Evolutionary conservation across 2,113 vertebrate species (phyloP).

Genomic region (Thunnus thynnus): DNA sequence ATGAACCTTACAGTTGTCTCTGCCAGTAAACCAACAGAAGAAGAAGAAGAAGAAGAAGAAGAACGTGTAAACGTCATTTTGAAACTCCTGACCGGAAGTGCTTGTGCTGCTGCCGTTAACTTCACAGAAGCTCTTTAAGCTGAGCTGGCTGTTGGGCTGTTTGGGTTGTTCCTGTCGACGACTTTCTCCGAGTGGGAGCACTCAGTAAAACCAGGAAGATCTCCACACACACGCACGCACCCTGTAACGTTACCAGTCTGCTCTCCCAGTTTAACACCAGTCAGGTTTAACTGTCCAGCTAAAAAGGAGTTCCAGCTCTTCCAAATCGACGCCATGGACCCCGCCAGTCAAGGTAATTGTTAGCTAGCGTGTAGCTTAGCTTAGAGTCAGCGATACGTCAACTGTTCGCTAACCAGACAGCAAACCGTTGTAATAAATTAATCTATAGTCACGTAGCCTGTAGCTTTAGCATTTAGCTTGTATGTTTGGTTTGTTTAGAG

Average conservation of each 20-base stretch:
- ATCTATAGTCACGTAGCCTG: rapidly evolving
- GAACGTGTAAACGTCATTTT: conserved; percentile 29
- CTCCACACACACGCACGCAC: not conserved
- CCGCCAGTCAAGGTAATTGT: conserved; percentile 85
- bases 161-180: conserved; percentile 50
- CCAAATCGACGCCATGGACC: conserved; percentile 80
- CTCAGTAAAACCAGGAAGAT: not conserved
- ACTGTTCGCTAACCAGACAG: not conserved
- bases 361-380: conserved; percentile 38
- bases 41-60: no score
- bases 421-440: rapidly evolving
- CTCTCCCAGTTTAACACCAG: not conserved
- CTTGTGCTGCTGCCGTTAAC: not conserved
- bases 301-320: not conserved
- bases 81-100: conserved; percentile 13
- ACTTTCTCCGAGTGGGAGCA: conserved; percentile 34
- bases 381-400: not conserved
- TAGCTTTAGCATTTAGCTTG: rapidly evolving
- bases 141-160: conserved; percentile 65
- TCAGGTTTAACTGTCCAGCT: not conserved
- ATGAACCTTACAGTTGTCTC: no score
- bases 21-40: no score
- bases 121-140: conserved; percentile 52
- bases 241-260: not conserved
- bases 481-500: rapidly evolving